A percentile compares a stretch with the other conserved stretches of the same genome.
phyloP scores from a whole-genome alignment of 2,888 invertebrate genomes.

The Sceliomorpha sp. region DNA sequence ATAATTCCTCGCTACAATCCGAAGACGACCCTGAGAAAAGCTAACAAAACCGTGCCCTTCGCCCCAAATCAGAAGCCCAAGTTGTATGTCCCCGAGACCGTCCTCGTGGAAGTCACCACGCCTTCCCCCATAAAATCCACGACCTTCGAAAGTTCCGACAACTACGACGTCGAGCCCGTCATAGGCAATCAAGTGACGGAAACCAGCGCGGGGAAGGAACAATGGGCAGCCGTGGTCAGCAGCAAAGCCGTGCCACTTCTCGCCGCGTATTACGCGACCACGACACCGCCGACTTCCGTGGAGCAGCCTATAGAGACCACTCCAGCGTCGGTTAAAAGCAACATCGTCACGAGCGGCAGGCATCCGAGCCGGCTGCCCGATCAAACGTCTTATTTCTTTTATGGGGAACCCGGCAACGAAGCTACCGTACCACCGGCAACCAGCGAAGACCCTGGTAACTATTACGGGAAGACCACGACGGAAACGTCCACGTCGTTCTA shows the following conservation, averaged over 20 bases:
- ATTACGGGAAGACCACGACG: slow-evolving; percentile 66
- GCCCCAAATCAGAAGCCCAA: too few relatives aligned
- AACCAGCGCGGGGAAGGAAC: slow-evolving; percentile 73
- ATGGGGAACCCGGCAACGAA: slow-evolving; percentile 82
- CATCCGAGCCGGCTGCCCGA: slow-evolving; percentile 60
- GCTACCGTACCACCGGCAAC: slow-evolving; percentile 30
- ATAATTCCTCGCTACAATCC: slow-evolving; percentile 46
- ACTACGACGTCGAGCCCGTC: slow-evolving; percentile 59
- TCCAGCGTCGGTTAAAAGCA: slow-evolving; percentile 62
- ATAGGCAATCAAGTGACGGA: slow-evolving; percentile 70
- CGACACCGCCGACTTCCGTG: slow-evolving; percentile 73
- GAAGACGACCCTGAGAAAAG: slow-evolving; percentile 37
- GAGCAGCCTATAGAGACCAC: slow-evolving; percentile 70
- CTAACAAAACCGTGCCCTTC: slow-evolving; percentile 24
- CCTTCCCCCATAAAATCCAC: slow-evolving; percentile 52
- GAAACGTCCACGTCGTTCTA: slow-evolving; percentile 60
- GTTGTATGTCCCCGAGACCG: slow-evolving; percentile 32
- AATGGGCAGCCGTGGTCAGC: slow-evolving; percentile 79
- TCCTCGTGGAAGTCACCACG: slow-evolving; percentile 65
- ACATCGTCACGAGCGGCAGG: slow-evolving; percentile 59
- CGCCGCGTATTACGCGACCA: slow-evolving; percentile 83
- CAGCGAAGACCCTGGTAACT: slow-evolving; percentile 28
- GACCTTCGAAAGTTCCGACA: slow-evolving; percentile 59
- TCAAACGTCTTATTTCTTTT: slow-evolving; percentile 85
- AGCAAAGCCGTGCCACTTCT: slow-evolving; percentile 84